Base-by-base conservation (phyloP, 2,888 invertebrate species). In the Acleris cristana region DNA sequence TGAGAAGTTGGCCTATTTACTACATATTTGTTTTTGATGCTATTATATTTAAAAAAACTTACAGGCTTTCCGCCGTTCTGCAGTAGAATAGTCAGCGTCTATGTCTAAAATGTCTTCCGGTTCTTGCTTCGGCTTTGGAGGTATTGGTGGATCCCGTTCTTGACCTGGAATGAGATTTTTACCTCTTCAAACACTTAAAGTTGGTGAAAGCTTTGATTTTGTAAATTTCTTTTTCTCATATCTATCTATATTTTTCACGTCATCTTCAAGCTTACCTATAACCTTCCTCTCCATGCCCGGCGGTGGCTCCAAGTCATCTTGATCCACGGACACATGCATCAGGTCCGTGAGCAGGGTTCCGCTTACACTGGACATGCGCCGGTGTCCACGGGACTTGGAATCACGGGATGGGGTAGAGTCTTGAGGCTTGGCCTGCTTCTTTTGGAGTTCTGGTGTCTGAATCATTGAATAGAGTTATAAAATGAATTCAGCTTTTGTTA, bases 41-140 rank as follows among this genome's bases (percentile, higher is more conserved):
- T 8, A 34, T 34, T 34, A 10, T 34, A 34, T 34, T 34, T 34
- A 2, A 18, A 16, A 45, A n/a, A 18, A 48, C 87, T 84, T 75
- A 91, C 92, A 87, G 56, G 89, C 81, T 81, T 92, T 90, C 70
- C 84, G 84, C 61, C 89, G 85, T 71, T 92, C 92, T 30, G 83
- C 79, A 0, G 91, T 88, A 1, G 90, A 88, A 67, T 89, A 90
- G 51, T 92, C 89, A 19, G 82, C 82, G 54, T 93, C 92, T 48
- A 87, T 82, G 56, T 93, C 93, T 19, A 92, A 69, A n/a, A 92
- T 89, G 16, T 92, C 92, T 74, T 92, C 92, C n/a, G 82, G 80
- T 67, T 93, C 92, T 73, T 89, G 87, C 63, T 89, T 89, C 8
- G 86, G 79, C 68, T 86, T 90, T 5, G 79, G 73, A 3, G 81